A percentile compares a stretch with the other conserved stretches of the same genome.
Evolutionary conservation across 2,113 vertebrate genomes (phyloP).

Genomic region (Lates calcarifer): DNA sequence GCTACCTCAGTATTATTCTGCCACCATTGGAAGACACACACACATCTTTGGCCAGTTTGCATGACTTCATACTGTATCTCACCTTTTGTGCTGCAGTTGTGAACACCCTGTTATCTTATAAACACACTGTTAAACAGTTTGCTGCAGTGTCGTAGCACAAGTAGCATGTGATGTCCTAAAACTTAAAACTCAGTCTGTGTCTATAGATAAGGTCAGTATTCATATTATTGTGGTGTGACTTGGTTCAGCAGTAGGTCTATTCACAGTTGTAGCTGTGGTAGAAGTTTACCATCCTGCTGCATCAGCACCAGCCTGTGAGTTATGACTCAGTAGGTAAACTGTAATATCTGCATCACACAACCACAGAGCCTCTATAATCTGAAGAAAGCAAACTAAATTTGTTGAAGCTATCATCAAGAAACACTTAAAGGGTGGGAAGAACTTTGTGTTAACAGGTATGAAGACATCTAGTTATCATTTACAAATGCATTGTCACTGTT

Average conservation of each 20-base stretch:
- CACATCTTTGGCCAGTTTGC: background rate
- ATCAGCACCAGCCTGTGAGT: background rate
- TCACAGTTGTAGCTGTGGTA: conserved; percentile 9
- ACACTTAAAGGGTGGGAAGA: background rate
- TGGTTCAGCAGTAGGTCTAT: background rate
- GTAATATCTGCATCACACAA: background rate
- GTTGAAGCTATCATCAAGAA: background rate
- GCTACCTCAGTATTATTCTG: conserved; percentile 36
- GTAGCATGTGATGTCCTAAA: conserved; percentile 18
- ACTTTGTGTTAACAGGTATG: background rate
- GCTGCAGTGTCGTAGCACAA: conserved; percentile 18
- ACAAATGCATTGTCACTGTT: background rate
- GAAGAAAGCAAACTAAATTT: background rate
- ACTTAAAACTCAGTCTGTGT: background rate
- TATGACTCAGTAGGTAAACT: background rate
- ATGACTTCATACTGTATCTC: background rate
- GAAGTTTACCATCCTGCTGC: background rate
- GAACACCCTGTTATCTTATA: background rate
- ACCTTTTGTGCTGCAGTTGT: background rate
- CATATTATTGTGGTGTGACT: conserved; percentile 9
- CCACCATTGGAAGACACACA: background rate
- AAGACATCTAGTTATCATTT: background rate
- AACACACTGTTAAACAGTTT: background rate
- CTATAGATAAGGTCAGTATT: conserved; percentile 12
- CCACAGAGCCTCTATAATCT: background rate